Evolutionary conservation across 2,797 vertebrate genomes (phyloP), one percentile per base, ranked within the genome.

Genomic region (Epinephelus malabaricus): DNA sequence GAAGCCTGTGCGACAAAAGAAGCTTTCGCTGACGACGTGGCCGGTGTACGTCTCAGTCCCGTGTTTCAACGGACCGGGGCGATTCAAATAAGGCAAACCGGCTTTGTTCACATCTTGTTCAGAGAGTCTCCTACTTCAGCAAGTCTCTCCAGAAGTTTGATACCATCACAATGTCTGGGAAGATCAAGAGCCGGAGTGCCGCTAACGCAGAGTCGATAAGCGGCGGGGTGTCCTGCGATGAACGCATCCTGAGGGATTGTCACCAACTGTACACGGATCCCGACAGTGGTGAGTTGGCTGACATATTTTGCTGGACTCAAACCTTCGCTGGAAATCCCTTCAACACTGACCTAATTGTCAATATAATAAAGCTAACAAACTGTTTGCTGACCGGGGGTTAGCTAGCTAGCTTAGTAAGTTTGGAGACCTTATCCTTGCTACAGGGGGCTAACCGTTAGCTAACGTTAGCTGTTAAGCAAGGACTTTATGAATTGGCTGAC

Each of bases 181-280:
- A 96, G 83, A 90, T 92, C 18, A 97, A 96, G 90, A 95, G 61
- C 67, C 89, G 96, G 65, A 96, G 80, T 54, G 95, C 93, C 4
- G 95, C 96, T 0, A 97, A 97, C 82, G 95, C 96, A 6, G 94
- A 95, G 6, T 75, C 89, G 0, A 70, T 95, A 54, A 68, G 91
- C 1, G 94, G 92, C 61, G 85, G 90, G 0, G 95, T 96, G 64
- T 94, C 95, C 71, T 94, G 95, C 68, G 96, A 96, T 46, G 96
- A 97, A 86, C 94, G 95, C 38, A 96, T 97, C 72, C 71, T 97
- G 74, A 89, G 95, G 77, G 96, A 97, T 63, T 96, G 96, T 89
- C 96, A 97, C 68, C 91, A 94, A 49, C 90, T 96, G 30, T 97
- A 97, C 93, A 91, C 84, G 27, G 95, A 96, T 0, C 55, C 91